phyloP scores from a whole-genome alignment of 2,113 vertebrate genomes.

The Caloenas nicobarica region DNA sequence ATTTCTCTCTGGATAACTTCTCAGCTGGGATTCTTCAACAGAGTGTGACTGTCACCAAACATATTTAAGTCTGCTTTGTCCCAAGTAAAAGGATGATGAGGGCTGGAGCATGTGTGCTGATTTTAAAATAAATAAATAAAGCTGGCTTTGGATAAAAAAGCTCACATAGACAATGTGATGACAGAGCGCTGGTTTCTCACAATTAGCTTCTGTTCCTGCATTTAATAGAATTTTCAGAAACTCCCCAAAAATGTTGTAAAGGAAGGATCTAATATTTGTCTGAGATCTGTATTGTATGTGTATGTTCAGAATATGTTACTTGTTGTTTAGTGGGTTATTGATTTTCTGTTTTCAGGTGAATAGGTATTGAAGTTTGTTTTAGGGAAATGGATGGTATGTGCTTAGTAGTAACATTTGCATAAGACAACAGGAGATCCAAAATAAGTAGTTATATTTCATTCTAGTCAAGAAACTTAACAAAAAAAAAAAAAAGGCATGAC shows the following conservation, averaged over 20 bases:
- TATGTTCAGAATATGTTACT: background rate
- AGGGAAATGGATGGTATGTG: background rate
- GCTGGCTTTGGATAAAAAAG: background rate
- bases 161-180: background rate
- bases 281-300: background rate
- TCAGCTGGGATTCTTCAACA: background rate
- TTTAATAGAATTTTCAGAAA: background rate
- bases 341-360: background rate
- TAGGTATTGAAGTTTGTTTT: background rate
- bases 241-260: background rate
- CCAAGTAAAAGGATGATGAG: rapidly evolving
- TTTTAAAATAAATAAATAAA: background rate
- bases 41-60: background rate
- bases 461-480: background rate
- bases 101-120: background rate
- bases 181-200: background rate
- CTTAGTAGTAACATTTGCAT: background rate
- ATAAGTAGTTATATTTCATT: background rate
- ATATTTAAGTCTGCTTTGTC: background rate
- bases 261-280: background rate
- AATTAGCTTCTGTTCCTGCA: background rate
- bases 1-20: background rate
- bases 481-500: too few relatives aligned
- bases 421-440: background rate
- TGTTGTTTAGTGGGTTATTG: background rate